Base-by-base conservation (phyloP, 2,113 vertebrate genomes). In the Sylvilagus bachmani region DNA sequence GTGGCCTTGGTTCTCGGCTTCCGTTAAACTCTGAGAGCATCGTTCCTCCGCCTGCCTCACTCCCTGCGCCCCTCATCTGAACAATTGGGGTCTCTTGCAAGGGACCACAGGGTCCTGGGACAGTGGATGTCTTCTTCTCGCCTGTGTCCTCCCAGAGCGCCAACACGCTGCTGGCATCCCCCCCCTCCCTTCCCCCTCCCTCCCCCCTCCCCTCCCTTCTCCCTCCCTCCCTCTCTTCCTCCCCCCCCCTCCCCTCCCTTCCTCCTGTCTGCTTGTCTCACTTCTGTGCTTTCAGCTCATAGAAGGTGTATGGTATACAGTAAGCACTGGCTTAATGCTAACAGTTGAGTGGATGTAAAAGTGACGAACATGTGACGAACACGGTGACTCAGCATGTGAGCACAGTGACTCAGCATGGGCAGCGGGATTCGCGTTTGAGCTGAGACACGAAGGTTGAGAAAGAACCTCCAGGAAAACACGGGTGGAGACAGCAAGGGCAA, bases 101-200 rank as follows among this genome's bases (percentile, higher is more conserved):
- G 89, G 61, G 67, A 38, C 25, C 3, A 1, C 3, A 58, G 10
- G 51, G 53, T 53, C 80, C 11, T 62, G 38, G 61, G 51, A 58
- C n/a, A 5, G 25, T 0, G 1, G 11, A 38, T 22, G 29, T 11
- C 24, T 62, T 17, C 38, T n/a, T 5, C 31, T 51, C 4, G 0
- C 6, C 58, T 38, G 16, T 38, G 38, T n/a, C 38, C 58, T 31
- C 33, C 51, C n/a, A 44, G n/a, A 25, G 9, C 5, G 12, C 51
- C 79, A 33, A 53, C 38, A 38, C 38, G 38, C 38, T 38, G 38
- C 38, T 38, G 38, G 38, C 38, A 38, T 38, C 38, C 38, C 38
- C 38, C 5, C 38, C n/a, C n/a, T n/a, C n/a, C n/a, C n/a, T n/a
- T n/a, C 38, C 38, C 38, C 38, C 38, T 38, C 38, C 38, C 38